Base-by-base conservation (phyloP, 2,888 invertebrate species). In the Synanthedon andrenaeformis region DNA sequence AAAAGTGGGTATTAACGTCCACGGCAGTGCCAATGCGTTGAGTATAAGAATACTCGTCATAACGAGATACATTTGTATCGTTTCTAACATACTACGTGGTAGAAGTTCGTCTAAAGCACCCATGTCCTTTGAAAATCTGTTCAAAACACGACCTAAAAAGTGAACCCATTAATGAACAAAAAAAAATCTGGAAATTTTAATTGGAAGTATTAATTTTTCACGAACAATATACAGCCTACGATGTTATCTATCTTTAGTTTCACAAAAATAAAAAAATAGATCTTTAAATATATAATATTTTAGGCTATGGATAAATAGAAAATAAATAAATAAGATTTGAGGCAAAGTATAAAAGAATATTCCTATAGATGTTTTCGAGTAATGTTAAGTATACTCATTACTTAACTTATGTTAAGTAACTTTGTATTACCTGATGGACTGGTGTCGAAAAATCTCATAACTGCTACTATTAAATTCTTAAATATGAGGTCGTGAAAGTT, bases 111-210 rank as follows among this genome's bases (percentile, higher is more conserved):
- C 94, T 69, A 95, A 91, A 0, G 92, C 90, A 1, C 94, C 94
- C 67, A 95, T 90, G 67, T 96, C 96, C 70, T 95, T 96, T 1
- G 95, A 92, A 67, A 96, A 95, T 59, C 96, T 84, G 70, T 94
- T 94, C 4, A 94, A 75, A 45, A 94, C 90, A 49, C 91, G 81
- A 56, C 91, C 91, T 83, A 63, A 49, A 62, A 64, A 54, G 53
- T 53, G 51, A 51, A 45, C 45, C 4, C 42, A 49, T 1, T 4
- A 19, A 49, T 54, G 49, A 55, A 35, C 14, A 45, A 14, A 45
- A n/a, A n/a, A 10, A 45, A 10, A 45, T n/a, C 14, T 6, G 8
- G 11, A 13, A 45, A 10, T 8, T 3, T 45, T 23, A 23, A 23
- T 23, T 23, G 4, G 4, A 23, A 23, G 23, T 23, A 1, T 23